Percentiles rank a stretch among this genome's conserved stretches.
Evolutionary conservation across 2,113 vertebrate species (phyloP).

Genomic region (Neolamprologus caudopunctatus): DNA sequence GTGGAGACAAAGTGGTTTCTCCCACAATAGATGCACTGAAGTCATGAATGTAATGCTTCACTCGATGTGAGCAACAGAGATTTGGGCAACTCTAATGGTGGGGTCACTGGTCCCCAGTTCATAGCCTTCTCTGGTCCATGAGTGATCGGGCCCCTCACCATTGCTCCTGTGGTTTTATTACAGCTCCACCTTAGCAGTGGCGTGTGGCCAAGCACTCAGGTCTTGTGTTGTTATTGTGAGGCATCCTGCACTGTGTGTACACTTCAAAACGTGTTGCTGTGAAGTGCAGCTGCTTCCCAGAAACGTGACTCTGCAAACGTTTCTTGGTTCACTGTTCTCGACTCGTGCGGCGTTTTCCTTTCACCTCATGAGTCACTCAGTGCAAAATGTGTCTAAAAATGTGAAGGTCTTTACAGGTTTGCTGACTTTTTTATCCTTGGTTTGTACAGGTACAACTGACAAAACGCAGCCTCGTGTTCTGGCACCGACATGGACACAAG

Average conservation of each 20-base stretch:
- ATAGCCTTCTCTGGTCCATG: not conserved
- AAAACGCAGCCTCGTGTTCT: accelerated
- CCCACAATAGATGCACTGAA: not conserved
- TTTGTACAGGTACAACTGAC: not conserved
- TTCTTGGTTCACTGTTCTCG: not conserved
- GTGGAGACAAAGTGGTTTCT: not conserved
- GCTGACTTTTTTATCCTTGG: not conserved
- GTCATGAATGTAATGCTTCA: not conserved
- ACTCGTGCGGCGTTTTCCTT: accelerated
- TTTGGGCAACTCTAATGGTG: not conserved
- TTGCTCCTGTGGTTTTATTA: not conserved
- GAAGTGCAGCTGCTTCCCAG: not conserved
- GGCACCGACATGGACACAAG: not conserved
- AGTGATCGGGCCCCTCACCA: accelerated
- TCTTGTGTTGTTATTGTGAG: not conserved
- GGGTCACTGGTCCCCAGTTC: not conserved
- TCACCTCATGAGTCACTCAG: not conserved
- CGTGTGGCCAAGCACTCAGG: not conserved
- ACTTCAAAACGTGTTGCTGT: not conserved
- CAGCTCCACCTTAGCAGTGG: not conserved
- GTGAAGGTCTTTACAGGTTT: accelerated
- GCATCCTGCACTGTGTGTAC: not conserved
- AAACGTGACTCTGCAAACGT: not conserved
- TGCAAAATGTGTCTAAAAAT: not conserved
- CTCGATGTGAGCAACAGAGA: not conserved